A percentile compares a stretch with the other conserved stretches of the same genome.
phyloP scores from a whole-genome alignment of 2,113 vertebrate species.

The Ondatra zibethicus region DNA sequence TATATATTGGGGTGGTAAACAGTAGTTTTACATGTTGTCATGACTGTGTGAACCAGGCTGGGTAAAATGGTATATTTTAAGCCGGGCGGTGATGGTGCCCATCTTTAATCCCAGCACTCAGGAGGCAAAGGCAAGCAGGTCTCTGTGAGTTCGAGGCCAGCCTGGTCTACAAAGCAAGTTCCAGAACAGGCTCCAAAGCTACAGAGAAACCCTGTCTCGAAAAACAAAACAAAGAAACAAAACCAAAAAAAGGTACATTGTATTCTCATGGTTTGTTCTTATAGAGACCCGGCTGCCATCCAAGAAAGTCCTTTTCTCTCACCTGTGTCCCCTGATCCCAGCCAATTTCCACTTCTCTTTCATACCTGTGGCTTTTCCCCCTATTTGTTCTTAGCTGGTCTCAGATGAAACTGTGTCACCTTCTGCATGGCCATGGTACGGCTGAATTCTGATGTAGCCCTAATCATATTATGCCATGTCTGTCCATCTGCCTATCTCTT shows the following conservation, averaged over 20 bases:
- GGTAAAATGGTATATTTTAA: not conserved
- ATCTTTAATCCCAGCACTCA: no score
- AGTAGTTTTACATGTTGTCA: not conserved
- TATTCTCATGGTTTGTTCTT: not conserved
- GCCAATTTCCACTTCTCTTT: constrained; percentile 22
- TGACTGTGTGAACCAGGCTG: not conserved
- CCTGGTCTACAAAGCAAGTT: no score
- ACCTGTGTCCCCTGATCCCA: not conserved
- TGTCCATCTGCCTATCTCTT: not conserved
- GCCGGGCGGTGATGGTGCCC: no score
- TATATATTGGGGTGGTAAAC: not conserved
- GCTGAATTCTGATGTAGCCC: not conserved
- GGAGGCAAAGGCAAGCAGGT: no score
- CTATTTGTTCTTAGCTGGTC: not conserved
- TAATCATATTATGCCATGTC: not conserved
- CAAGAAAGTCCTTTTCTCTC: not conserved
- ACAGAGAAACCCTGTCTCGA: no score
- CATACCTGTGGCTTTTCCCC: not conserved
- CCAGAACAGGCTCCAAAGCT: no score
- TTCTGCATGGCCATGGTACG: not conserved
- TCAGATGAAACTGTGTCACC: not conserved
- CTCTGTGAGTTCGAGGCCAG: no score
- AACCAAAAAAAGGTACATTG: not conserved
- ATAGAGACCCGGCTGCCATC: not conserved
- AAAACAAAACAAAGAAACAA: no score